Percentiles rank a stretch among this genome's conserved stretches.
Evolutionary conservation across 1,140 invertebrate species (phyloP).

Genomic region (Drosophila pachea): DNA sequence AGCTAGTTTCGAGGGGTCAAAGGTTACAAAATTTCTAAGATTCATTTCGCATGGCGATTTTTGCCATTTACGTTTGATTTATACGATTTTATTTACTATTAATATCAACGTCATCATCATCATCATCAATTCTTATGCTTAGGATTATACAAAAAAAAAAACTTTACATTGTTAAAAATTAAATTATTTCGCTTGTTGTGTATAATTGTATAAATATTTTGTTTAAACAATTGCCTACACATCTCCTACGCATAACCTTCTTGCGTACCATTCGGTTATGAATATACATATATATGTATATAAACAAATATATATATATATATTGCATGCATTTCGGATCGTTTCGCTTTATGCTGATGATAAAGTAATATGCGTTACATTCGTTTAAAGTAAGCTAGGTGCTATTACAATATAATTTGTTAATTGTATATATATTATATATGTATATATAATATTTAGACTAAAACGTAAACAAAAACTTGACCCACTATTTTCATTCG

Average conservation of each 20-base stretch:
- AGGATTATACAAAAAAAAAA: slow-evolving; percentile 42
- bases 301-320: slow-evolving; percentile 19
- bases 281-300: slow-evolving; percentile 7
- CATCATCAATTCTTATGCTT: slow-evolving; percentile 27
- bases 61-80: slow-evolving; percentile 21
- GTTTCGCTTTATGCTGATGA: slow-evolving; percentile 53
- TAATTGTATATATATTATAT: slow-evolving; percentile 5
- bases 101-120: slow-evolving; percentile 33
- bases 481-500: slow-evolving; percentile 11
- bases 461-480: slow-evolving; percentile 48
- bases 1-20: slow-evolving; percentile 26
- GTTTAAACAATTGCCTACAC: slow-evolving; percentile 70
- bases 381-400: slow-evolving; percentile 63
- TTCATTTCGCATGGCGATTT: slow-evolving; percentile 5
- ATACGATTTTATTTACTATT: slow-evolving; percentile 25
- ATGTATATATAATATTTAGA: slow-evolving; percentile 41
- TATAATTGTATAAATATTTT: slow-evolving; percentile 67
- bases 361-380: slow-evolving; percentile 64
- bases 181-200: slow-evolving; percentile 54
- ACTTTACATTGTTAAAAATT: slow-evolving; percentile 52
- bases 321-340: slow-evolving; percentile 40
- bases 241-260: slow-evolving; percentile 30
- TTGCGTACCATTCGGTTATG: background rate
- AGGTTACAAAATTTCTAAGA: slow-evolving; percentile 36
- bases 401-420: slow-evolving; percentile 43